Percentiles rank a stretch among this genome's conserved stretches.
phyloP scores from a whole-genome alignment of 2,113 vertebrate species.

The Crotophaga sulcirostris region DNA sequence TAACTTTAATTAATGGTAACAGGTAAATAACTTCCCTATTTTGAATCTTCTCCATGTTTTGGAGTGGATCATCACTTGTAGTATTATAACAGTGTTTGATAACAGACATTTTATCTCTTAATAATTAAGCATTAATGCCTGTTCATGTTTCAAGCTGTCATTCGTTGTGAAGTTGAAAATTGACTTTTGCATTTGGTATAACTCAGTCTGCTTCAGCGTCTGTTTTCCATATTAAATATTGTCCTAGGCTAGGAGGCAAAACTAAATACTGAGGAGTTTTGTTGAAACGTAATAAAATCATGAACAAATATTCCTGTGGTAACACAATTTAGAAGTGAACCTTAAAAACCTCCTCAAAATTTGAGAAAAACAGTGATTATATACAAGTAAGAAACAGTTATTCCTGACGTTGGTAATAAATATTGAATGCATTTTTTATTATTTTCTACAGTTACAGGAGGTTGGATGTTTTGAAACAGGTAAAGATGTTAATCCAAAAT shows the following conservation, averaged over 20 bases:
- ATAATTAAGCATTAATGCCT: neutral
- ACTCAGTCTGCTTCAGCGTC: neutral
- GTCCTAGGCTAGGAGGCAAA: neutral
- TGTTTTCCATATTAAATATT: conserved; percentile 30
- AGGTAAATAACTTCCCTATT: neutral
- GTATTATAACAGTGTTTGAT: neutral
- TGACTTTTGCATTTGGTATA: neutral
- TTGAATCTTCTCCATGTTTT: neutral
- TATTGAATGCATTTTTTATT: neutral
- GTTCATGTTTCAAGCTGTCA: neutral
- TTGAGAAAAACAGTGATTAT: conserved; percentile 11
- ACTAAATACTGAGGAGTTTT: conserved; percentile 15
- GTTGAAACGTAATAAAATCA: conserved; percentile 26
- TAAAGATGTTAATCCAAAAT: neutral
- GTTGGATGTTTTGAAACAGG: conserved; percentile 9
- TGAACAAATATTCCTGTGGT: conserved; percentile 43
- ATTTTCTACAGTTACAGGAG: neutral
- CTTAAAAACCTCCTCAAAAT: neutral
- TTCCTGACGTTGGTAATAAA: conserved; percentile 40
- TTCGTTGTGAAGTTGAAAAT: neutral
- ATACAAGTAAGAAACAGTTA: neutral
- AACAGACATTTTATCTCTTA: neutral
- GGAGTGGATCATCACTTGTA: neutral
- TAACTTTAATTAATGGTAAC: neutral
- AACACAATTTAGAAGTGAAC: conserved; percentile 26